Percentiles rank a stretch among this genome's conserved stretches.
Evolutionary conservation across 92 coral and sea anemone species (phyloP).

Genomic region (Epizoanthus rinbou): DNA sequence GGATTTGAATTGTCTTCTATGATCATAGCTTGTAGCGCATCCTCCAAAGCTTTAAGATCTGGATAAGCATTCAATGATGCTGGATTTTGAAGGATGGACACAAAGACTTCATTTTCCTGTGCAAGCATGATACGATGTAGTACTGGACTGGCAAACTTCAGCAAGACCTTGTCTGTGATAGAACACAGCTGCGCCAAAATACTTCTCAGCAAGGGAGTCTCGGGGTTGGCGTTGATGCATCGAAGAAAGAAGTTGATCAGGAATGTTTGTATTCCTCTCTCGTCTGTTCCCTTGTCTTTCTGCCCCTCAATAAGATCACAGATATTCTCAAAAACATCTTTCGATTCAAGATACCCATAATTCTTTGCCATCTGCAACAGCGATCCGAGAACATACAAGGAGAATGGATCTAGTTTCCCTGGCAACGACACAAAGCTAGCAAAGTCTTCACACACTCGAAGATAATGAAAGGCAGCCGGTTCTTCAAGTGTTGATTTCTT

Average conservation of each 20-base stretch:
- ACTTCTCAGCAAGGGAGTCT: slow-evolving; percentile 66
- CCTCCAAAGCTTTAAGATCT: slow-evolving; percentile 56
- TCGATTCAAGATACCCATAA: slow-evolving; percentile 64
- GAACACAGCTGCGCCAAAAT: slow-evolving; percentile 70
- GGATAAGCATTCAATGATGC: slow-evolving; percentile 63
- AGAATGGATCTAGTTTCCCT: slow-evolving; percentile 34
- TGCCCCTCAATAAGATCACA: slow-evolving; percentile 52
- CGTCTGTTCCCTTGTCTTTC: slow-evolving; percentile 45
- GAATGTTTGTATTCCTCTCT: slow-evolving; percentile 56
- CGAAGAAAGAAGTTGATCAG: slow-evolving; percentile 74
- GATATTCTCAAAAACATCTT: slow-evolving; percentile 59
- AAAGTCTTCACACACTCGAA: slow-evolving; percentile 89
- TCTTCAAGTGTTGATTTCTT: slow-evolving; percentile 60
- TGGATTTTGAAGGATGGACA: slow-evolving; percentile 48
- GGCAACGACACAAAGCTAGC: slow-evolving; percentile 57
- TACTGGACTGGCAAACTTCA: slow-evolving; percentile 76
- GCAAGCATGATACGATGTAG: slow-evolving; percentile 69
- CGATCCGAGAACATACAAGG: slow-evolving; percentile 66
- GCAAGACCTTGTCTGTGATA: slow-evolving; percentile 46
- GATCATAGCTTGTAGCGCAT: slow-evolving; percentile 47
- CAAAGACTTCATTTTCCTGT: slow-evolving; percentile 58
- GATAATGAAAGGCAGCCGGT: slow-evolving; percentile 71
- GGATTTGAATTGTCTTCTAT: slow-evolving; percentile 36
- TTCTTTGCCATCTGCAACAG: slow-evolving; percentile 44
- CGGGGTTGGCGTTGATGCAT: slow-evolving; percentile 88